Evolutionary conservation across 2,888 invertebrate species (phyloP), one percentile per base, ranked within the genome.

Genomic region (Diarsia mendica): DNA sequence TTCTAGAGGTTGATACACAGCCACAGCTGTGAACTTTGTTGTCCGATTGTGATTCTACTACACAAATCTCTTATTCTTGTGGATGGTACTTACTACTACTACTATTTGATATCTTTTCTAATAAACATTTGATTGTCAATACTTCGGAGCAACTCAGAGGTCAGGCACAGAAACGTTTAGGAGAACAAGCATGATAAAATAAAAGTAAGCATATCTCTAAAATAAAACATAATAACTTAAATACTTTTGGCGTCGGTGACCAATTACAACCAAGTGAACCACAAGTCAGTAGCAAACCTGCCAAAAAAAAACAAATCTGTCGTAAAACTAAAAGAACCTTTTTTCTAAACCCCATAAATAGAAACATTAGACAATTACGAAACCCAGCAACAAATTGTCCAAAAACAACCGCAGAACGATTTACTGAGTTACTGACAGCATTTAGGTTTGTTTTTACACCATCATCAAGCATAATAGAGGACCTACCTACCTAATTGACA

Each of bases 401-500:
- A 68, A 77, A 85, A 86, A 80, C 69, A 77, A 86, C 81, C 77
- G 66, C 82, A 87, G 55, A 85, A 60, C 76, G 48, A 87, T 84
- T 87, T 80, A 74, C 74, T 58, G 33, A 86, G 79, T 83, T 80
- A 73, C 72, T 53, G 67, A 33, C 76, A 79, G 39, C 71, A 66
- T 82, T 75, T 66, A 55, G 65, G 71, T 58, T 77, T 77, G 84
- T 86, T 88, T 89, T 90, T 88, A 82, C 81, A 79, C 77, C 69
- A 89, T 83, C 85, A 83, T 83, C 77, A 84, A 85, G 82, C 80
- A 90, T 89, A 91, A 90, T 88, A 87, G 86, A 77, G 84, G 77
- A 85, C 85, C 86, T 89, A 86, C 75, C 81, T 85, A 87, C 86
- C 87, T 90, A 91, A 92, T 91, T 90, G 90, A 81, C 79, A 84